Base-by-base conservation (phyloP, 2,113 vertebrate species). In the Anoplopoma fimbria region DNA sequence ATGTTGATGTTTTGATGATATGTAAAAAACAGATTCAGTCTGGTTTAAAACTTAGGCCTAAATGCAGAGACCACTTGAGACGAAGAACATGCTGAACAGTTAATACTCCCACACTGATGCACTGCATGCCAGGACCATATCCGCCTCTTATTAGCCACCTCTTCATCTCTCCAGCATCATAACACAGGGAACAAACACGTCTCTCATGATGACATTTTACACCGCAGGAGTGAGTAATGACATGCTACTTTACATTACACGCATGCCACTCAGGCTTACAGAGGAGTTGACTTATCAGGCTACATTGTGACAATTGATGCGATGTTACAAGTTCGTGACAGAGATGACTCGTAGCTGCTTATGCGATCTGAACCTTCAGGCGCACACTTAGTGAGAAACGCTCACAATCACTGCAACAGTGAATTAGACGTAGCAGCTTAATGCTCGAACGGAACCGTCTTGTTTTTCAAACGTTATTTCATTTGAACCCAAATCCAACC, bases 341-440 rank as follows among this genome's bases (percentile, higher is more conserved):
- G 42, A 64, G 75, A 65, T 27, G 78, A 73, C 72, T 69, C 55
- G 77, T n/a, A 29, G 76, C 70, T 75, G 68, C 69, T 77, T 83
- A 68, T 75, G 61, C 79, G 60, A 84, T 76, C 45, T 73, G 72
- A 83, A 64, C 61, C 57, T 63, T 38, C 47, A 40, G 58, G 70
- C 65, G 10, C 71, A n/a, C 69, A 61, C 38, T 6, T 47, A 29
- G 36, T 31, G 57, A 29, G 75, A 75, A 69, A 77, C 29, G 10
- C 49, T 64, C 21, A 21, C 25, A 25, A 80, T 74, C 31, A 51
- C 73, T 64, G 67, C 60, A n/a, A 31, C 55, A 40, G 47, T 58
- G 61, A 83, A 83, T 81, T 38, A 75, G 58, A 40, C 79, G 27
- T 4, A 38, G 13, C 71, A 34, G 77, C 47, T 77, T 67, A 61